A percentile compares a stretch with the other conserved stretches of the same genome.
Conservation (phyloP, 1,140 invertebrate species). For the Zaprionus capensis region DNA sequence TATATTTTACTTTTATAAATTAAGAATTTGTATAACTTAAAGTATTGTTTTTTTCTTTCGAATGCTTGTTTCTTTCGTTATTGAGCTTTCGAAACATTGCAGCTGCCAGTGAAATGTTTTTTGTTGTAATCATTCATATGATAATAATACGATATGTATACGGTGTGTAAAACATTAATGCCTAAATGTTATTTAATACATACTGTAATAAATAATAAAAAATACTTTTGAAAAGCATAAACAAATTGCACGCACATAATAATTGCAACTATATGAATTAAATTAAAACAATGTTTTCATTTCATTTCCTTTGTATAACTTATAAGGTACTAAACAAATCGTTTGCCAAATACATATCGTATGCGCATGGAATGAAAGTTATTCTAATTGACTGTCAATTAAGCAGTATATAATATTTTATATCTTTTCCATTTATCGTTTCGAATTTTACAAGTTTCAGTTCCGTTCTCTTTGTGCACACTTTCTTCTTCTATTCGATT, state of each 20-base stretch:
- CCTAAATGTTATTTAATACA: conserved; percentile 59
- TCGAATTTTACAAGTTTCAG: conserved; percentile 49
- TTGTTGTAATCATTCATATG: conserved; percentile 35
- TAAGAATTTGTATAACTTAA: conserved; percentile 33
- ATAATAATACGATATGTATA: conserved; percentile 79
- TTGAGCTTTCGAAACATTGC: conserved; percentile 41
- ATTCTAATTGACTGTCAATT: conserved; percentile 61
- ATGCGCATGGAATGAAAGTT: conserved; percentile 51
- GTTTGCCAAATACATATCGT: conserved; percentile 51
- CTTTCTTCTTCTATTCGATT: conserved; percentile 54
- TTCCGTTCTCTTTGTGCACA: conserved; percentile 70
- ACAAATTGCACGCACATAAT: conserved; percentile 77
- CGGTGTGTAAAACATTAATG: conserved; percentile 40
- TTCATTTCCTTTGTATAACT: conserved; percentile 25
- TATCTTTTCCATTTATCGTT: conserved; percentile 23
- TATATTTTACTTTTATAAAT: conserved; percentile 24
- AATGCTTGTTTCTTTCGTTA: conserved; percentile 19
- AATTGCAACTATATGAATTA: conserved; percentile 71
- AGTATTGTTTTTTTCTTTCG: conserved; percentile 1
- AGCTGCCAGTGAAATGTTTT: conserved; percentile 35
- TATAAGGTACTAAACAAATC: conserved; percentile 64
- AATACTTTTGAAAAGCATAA: conserved; percentile 82
- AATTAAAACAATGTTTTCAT: conserved; percentile 58
- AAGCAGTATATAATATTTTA: conserved; percentile 28
- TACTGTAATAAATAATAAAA: conserved; percentile 71